Base-by-base conservation (phyloP, 1,140 invertebrate species). In the Caenorhabditis latens region DNA sequence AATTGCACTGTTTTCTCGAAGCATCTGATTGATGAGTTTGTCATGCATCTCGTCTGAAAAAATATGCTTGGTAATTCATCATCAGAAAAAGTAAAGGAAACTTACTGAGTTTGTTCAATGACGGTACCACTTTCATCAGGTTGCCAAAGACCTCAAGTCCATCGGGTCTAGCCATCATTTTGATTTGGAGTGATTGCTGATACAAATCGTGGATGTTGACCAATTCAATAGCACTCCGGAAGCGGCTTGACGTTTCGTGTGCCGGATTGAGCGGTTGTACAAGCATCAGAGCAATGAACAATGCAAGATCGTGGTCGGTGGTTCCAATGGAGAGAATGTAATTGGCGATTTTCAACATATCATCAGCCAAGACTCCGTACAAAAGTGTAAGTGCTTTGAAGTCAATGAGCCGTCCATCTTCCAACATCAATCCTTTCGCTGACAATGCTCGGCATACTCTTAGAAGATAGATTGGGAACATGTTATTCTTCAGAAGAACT, bases 401-500 rank as follows among this genome's bases (percentile, higher is more conserved):
- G 6, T 79, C 46, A 5, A 53, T 21, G 2, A 50, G n/a, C 4
- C 71, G 43, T 8, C 71, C 71, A 79, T 79, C 71, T 11, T n/a
- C 4, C 14, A 79, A n/a, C n/a, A 79, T 13, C 16, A 79, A n/a
- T 19, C 71, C 71, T 24, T 50, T 50, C 21, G 7, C 8, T 24
- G 71, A 79, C 71, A 79, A 24, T 48, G 19, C 46, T 13, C 46
- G 71, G 11, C 50, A 13, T 0, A 79, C 53, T 21, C 71, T 2
- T 4, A 50, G 46, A 7, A 79, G n/a, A 21, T 79, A 79, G 14
- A 79, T 13, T 24, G 14, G 7, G n/a, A 79, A 79, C 4, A 42
- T n/a, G n/a, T 79, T 79, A 8, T 32, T 79, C 57, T 75, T 83
- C 4, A 86, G 32, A 2, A 86, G 58, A 16, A 40, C 61, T 40